Evolutionary conservation across 2,113 vertebrate genomes (phyloP).

Genomic region (Dolichallabes microphthalmus): DNA sequence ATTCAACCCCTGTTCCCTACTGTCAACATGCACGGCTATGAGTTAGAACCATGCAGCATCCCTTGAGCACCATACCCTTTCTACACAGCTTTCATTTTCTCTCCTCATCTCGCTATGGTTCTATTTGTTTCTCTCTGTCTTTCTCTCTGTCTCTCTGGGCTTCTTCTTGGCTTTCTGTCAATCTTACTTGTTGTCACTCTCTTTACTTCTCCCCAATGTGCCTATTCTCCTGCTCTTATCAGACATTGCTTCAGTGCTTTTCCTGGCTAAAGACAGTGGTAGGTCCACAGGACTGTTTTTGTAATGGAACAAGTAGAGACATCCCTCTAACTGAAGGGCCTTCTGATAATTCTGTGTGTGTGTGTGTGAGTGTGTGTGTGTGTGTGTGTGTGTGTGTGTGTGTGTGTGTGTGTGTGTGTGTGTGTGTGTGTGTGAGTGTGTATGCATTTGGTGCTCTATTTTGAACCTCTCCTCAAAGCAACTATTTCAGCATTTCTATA

Average conservation of each 20-base stretch:
- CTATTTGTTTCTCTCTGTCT: slow-evolving; percentile 21
- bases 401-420: slow-evolving; percentile 5
- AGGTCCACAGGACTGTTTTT: slow-evolving; percentile 31
- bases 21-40: slow-evolving; percentile 42
- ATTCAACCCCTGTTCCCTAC: slow-evolving; percentile 46
- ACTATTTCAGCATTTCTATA: not conserved
- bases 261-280: slow-evolving; percentile 39
- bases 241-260: slow-evolving; percentile 34
- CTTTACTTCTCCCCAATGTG: not conserved
- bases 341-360: slow-evolving; percentile 30
- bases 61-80: slow-evolving; percentile 23
- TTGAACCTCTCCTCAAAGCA: not conserved
- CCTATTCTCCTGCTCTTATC: not conserved
- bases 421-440: slow-evolving; percentile 25
- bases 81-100: slow-evolving; percentile 25
- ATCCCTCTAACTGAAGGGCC: slow-evolving; percentile 18
- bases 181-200: slow-evolving; percentile 26
- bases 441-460: slow-evolving; percentile 15
- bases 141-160: slow-evolving; percentile 20
- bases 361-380: slow-evolving; percentile 26
- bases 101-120: slow-evolving; percentile 5
- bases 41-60: slow-evolving; percentile 42
- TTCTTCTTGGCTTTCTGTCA: slow-evolving; percentile 32
- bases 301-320: slow-evolving; percentile 38
- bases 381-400: slow-evolving; percentile 26